phyloP scores from a whole-genome alignment of 2,888 invertebrate genomes.

The Unio delphinus region DNA sequence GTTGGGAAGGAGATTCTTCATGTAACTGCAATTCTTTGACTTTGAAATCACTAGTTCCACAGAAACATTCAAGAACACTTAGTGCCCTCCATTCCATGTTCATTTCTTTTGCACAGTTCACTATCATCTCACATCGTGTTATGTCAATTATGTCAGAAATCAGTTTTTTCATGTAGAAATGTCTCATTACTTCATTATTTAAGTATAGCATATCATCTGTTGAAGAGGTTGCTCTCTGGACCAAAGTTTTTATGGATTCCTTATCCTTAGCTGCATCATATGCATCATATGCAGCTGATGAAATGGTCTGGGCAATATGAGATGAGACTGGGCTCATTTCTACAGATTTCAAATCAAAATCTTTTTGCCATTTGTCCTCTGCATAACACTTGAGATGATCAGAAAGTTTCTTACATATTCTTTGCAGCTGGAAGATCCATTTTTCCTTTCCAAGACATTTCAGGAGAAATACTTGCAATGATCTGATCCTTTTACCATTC shows the following conservation, averaged over 20 bases:
- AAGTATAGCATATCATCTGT: constrained; percentile 1
- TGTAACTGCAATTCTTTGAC: constrained; percentile 4
- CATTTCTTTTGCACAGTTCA: neutral
- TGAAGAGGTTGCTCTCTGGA: neutral
- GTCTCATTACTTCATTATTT: constrained; percentile 6
- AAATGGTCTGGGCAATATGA: neutral
- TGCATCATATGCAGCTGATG: neutral
- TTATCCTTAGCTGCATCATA: neutral
- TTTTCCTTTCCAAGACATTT: constrained; percentile 3
- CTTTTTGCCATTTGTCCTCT: constrained; percentile 4
- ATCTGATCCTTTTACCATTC: neutral
- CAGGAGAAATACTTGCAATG: constrained; percentile 6
- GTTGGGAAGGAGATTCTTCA: constrained; percentile 7
- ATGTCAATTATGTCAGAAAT: constrained; percentile 9
- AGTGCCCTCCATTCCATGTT: neutral
- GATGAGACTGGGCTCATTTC: constrained; percentile 9
- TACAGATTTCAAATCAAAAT: neutral
- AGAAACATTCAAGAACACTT: constrained; percentile 11
- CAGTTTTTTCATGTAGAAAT: constrained; percentile 15
- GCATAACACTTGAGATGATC: constrained; percentile 1
- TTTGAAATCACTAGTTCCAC: constrained; percentile 17
- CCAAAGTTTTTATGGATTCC: neutral
- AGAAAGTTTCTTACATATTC: no score
- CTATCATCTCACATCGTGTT: constrained; percentile 3
- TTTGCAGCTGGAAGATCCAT: neutral